Evolutionary conservation across 2,888 invertebrate genomes (phyloP).

Genomic region (Chrysotoxum bicinctum): DNA sequence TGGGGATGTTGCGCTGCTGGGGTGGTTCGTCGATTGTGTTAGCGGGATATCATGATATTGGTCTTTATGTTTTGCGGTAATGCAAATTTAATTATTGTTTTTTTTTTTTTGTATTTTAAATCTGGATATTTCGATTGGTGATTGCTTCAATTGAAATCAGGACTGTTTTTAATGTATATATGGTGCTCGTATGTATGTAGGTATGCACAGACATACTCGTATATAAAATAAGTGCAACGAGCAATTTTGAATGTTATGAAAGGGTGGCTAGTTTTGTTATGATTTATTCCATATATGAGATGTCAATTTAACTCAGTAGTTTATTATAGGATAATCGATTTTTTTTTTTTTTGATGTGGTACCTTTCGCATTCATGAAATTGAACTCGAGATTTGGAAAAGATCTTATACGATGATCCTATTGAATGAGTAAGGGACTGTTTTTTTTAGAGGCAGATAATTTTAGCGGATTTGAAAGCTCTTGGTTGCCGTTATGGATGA

Average conservation of each 20-base stretch:
- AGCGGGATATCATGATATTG: constrained; percentile 5
- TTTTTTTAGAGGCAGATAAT: too few relatives aligned
- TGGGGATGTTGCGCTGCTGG: neutral
- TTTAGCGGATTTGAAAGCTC: too few relatives aligned
- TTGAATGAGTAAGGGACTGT: too few relatives aligned
- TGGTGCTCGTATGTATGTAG: neutral
- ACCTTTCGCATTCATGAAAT: too few relatives aligned
- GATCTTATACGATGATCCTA: too few relatives aligned
- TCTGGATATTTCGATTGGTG: constrained; percentile 30
- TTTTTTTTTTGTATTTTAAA: constrained; percentile 19
- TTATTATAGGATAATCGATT: too few relatives aligned
- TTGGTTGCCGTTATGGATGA: too few relatives aligned
- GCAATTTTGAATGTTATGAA: neutral
- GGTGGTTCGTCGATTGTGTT: neutral
- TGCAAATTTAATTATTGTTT: constrained; percentile 27
- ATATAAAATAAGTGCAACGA: neutral
- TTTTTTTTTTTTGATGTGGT: too few relatives aligned
- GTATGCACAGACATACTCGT: neutral
- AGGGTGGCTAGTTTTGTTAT: neutral
- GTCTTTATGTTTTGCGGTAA: constrained; percentile 40
- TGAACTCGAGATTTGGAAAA: too few relatives aligned
- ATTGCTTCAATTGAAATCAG: constrained; percentile 53
- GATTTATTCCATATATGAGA: neutral
- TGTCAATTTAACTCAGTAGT: constrained; percentile 5
- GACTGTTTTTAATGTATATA: neutral